Base-by-base conservation (phyloP, 2,888 invertebrate species). In the Amorpha juglandis region DNA sequence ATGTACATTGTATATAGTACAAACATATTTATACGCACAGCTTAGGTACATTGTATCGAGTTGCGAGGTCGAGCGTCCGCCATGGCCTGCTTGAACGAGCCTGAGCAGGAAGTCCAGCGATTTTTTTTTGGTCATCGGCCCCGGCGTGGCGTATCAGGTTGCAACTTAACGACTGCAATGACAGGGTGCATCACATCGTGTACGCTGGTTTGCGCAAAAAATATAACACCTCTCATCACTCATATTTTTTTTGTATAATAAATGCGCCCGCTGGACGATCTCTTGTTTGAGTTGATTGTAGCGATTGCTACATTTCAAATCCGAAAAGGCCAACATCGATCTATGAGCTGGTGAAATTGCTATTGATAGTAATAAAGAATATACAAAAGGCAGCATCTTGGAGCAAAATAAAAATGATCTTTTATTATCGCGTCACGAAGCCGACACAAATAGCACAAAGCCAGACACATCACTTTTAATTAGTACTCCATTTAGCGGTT, bases 41-140 rank as follows among this genome's bases (percentile, higher is more conserved):
- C 19, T 19, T 53, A n/a, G 6, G 33, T 35, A 58, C 19, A 70
- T 70, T 73, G 75, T 80, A 79, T 81, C 78, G 72, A 74, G 75
- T 81, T 81, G 73, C 81, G 65, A 71, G 70, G 73, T 74, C 74
- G 73, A 72, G 69, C 78, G 78, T 71, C 68, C 69, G 71, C 58
- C 68, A 71, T 71, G 33, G 33, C 45, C 63, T 58, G 58, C 45
- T 45, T 45, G 45, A 45, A 45, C 45, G 72, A 63, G 48, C 45
- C 63, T 58, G 58, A 79, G 73, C 83, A 82, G 82, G 82, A 83
- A 82, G 79, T 78, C 73, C 69, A 71, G 65, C 68, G 66, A 69
- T 76, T 79, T 73, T 73, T 73, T 73, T 81, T 82, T 81, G 77
- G 72, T 74, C 67, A 64, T 68, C 63, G 71, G 67, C 70, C 69